Evolutionary conservation across 2,888 invertebrate genomes (phyloP), one percentile per base, ranked within the genome.

Genomic region (Loripinus fragilis): DNA sequence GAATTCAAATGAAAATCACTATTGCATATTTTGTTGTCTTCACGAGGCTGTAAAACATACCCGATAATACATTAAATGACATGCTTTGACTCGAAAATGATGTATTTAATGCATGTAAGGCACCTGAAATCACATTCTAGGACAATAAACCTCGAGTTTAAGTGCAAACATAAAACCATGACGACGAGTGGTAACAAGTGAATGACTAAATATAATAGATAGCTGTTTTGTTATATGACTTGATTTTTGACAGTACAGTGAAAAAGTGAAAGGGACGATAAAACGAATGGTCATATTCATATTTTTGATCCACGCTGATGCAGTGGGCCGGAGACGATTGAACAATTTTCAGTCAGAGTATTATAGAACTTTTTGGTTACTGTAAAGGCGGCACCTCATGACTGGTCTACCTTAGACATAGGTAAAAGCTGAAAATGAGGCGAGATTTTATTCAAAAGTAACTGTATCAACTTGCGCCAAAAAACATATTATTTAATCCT

Each of bases 31-130:
- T 52, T 52, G 25, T 25, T 52, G 52, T 52, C 25, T 33, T 60
- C 33, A 33, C 60, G 20, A 60, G 33, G 33, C 15, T 33, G 60
- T 60, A 33, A 33, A 60, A 60, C 20, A 17, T 60, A 60, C 60
- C 60, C 30, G 33, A 33, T 60, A 60, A 60, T 60, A 60, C 60
- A 60, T 60, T 60, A 60, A 60, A 60, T 60, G 60, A 60, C 60
- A 60, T 60, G 33, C 23, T 60, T 60, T 60, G 28, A 33, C 33
- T 28, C 30, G 60, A 7, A 30, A 33, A 60, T 60, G 60, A 33
- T 60, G 60, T 33, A 5, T 60, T 60, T 60, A 60, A 60, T 60
- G 60, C 60, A 60, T 60, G 60, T 12, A 28, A 60, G 60, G 60
- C 60, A 60, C 33, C 52, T 20, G 33, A 60, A 60, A 60, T 60